Percentiles rank a stretch among this genome's conserved stretches.
Conservation (phyloP, 2,888 invertebrate species). For the Metacarcinus magister region DNA sequence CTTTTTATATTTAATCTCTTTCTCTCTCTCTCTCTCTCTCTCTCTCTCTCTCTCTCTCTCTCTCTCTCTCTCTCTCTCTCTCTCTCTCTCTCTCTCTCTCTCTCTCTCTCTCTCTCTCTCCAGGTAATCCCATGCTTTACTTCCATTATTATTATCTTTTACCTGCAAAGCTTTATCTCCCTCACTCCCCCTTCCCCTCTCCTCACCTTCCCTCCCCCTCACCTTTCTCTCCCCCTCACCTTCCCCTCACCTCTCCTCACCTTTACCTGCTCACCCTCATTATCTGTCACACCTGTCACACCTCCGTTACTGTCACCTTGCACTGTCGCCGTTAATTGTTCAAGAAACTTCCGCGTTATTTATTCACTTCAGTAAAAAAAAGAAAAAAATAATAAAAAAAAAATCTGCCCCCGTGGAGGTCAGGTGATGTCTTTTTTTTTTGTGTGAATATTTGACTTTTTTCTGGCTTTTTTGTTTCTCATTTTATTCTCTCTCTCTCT, state of each 20-base stretch:
- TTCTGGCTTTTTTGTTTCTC: too few species aligned
- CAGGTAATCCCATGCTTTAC: not conserved
- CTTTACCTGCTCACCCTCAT: not conserved
- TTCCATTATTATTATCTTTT: not conserved
- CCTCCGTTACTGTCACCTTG: not conserved
- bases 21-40: constrained; percentile 2
- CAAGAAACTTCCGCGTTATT: not conserved
- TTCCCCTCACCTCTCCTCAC: not conserved
- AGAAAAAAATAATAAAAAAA: not conserved
- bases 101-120: constrained; percentile 23
- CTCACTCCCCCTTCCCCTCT: not conserved
- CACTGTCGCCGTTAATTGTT: not conserved
- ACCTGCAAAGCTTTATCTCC: not conserved
- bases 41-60: constrained; percentile 2
- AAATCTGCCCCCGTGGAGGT: not conserved
- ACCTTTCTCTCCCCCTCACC: not conserved
- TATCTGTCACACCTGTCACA: not conserved
- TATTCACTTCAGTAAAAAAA: not conserved
- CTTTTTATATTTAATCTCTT: not conserved
- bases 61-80: constrained; percentile 29
- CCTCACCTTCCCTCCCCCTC: not conserved
- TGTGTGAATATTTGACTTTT: not conserved
- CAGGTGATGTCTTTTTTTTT: not conserved
- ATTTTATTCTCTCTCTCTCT: not conserved
- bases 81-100: constrained; percentile 6